phyloP scores from a whole-genome alignment of 2,888 invertebrate genomes.

The Atrina japonica region DNA sequence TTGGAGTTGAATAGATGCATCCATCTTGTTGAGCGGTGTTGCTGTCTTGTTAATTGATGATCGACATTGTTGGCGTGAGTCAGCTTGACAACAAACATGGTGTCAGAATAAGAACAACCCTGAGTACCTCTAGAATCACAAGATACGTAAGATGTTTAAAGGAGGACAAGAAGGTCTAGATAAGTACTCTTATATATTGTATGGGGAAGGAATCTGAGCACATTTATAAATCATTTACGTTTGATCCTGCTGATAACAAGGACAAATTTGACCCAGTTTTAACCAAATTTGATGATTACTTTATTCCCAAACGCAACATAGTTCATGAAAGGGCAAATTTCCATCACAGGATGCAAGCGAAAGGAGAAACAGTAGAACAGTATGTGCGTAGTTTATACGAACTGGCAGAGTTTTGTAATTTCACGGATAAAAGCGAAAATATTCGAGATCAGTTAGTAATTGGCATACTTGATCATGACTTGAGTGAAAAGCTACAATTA shows the following conservation, averaged over 20 bases:
- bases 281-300: constrained; percentile 38
- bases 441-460: constrained; percentile 38
- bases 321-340: constrained; percentile 47
- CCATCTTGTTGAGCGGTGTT: too few species aligned
- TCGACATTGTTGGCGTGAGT: too few species aligned
- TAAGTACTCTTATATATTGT: constrained; percentile 32
- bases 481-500: constrained; percentile 36
- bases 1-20: too few species aligned
- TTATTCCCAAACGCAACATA: constrained; percentile 41
- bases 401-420: constrained; percentile 41
- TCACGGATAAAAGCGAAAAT: constrained; percentile 22
- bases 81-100: too few species aligned
- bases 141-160: too few species aligned
- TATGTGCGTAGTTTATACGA: constrained; percentile 40
- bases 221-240: constrained; percentile 33
- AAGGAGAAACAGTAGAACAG: constrained; percentile 43
- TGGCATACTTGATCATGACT: constrained; percentile 36
- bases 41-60: too few species aligned
- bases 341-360: constrained; percentile 30
- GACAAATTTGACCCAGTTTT: constrained; percentile 36
- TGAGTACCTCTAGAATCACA: too few species aligned
- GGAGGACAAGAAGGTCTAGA: constrained; percentile 41
- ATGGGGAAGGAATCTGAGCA: constrained; percentile 44
- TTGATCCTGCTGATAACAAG: constrained; percentile 20
- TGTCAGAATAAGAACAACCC: too few species aligned